Percentiles rank a stretch among this genome's conserved stretches.
These are phyloP conservation scores for Clarias magur DNA, from an alignment of 2,113 vertebrate species.

Conservation along the genomic window DNA sequence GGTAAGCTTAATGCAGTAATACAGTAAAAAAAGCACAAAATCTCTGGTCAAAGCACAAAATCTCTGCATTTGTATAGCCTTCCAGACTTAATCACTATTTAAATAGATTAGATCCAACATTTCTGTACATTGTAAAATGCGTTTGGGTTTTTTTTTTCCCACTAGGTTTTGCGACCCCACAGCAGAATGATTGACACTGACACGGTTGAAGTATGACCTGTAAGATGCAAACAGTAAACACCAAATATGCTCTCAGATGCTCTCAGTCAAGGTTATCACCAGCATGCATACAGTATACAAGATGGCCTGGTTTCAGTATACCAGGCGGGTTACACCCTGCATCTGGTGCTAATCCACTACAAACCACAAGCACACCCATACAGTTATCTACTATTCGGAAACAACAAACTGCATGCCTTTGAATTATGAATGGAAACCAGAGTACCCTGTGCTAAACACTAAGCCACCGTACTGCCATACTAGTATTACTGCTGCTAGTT, in stretches of 20 bases:
- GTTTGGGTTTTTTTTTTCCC: not conserved
- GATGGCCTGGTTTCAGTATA: not conserved
- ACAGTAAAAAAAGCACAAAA: not conserved
- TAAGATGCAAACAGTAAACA: not conserved
- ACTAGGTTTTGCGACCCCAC: not conserved
- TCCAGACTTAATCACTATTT: not conserved
- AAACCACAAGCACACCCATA: no score
- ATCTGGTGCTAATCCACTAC: no score
- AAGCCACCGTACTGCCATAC: no score
- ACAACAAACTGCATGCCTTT: no score
- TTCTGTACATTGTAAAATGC: not conserved
- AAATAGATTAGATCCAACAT: not conserved
- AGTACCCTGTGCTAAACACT: no score
- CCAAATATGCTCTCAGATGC: not conserved
- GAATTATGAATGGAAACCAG: no score
- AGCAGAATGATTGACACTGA: not conserved
- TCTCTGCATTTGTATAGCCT: not conserved
- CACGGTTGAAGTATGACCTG: not conserved
- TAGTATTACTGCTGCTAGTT: no score
- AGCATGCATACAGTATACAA: not conserved
- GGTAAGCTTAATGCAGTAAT: not conserved
- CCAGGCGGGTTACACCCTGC: no score
- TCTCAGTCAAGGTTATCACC: not conserved
- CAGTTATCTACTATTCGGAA: no score
- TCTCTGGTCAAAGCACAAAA: not conserved